Percentiles rank a stretch among this genome's conserved stretches.
Evolutionary conservation across 2,797 vertebrate genomes (phyloP).

Genomic region (Pantherophis alleghaniensis): DNA sequence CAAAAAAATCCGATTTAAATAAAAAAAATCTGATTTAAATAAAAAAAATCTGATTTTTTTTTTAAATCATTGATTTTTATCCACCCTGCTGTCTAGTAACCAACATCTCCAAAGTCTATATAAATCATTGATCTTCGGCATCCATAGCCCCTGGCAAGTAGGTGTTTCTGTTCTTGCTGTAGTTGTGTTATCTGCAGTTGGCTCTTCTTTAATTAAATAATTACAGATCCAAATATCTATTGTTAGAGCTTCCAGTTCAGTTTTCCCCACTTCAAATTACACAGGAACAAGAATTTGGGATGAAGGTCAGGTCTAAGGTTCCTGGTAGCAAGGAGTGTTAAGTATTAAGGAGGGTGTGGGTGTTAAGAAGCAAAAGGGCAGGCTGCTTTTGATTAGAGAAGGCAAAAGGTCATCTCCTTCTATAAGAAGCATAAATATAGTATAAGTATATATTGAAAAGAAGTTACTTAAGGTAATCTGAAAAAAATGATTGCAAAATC

Average conservation of each 20-base stretch:
- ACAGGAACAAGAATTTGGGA: accelerated
- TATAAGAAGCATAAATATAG: background rate
- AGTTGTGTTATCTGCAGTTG: background rate
- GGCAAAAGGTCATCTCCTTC: background rate
- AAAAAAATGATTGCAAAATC: background rate
- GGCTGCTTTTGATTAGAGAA: background rate
- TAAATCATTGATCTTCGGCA: background rate
- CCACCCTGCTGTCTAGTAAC: background rate
- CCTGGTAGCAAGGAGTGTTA: background rate
- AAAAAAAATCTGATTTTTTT: too few relatives aligned
- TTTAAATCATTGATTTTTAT: too few relatives aligned
- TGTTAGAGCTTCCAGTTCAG: background rate
- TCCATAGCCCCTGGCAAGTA: conserved; percentile 4
- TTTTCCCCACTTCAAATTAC: accelerated
- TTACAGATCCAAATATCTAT: background rate
- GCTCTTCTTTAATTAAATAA: background rate
- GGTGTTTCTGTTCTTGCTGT: background rate
- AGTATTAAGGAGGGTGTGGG: background rate
- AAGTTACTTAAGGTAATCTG: background rate
- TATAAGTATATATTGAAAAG: background rate
- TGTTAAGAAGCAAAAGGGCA: background rate
- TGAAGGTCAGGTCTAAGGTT: background rate
- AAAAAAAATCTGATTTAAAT: too few relatives aligned
- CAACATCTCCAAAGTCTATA: background rate
- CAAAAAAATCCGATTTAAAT: too few relatives aligned